These are phyloP conservation scores for Leptonema lineaticorne DNA, from an alignment of 1,140 invertebrate species.

Conservation along the genomic window DNA sequence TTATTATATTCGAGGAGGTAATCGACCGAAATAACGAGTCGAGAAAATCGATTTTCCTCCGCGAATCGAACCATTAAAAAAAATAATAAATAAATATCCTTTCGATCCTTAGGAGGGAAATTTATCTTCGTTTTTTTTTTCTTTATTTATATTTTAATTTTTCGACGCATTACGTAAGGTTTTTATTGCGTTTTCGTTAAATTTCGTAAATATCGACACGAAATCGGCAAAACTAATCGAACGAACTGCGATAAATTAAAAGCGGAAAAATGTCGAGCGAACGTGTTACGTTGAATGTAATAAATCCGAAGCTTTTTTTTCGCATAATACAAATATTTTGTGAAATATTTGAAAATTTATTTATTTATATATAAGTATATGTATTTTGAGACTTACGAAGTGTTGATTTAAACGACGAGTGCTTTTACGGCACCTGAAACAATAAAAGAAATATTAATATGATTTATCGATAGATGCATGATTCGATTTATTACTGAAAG, in stretches of 20 bases:
- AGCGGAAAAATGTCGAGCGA: neutral
- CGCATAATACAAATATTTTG: too few relatives aligned
- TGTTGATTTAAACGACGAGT: too few relatives aligned
- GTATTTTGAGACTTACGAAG: too few relatives aligned
- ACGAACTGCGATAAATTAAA: neutral
- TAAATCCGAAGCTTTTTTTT: neutral
- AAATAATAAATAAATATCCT: too few relatives aligned
- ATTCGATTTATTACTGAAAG: neutral
- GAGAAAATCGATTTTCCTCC: constrained; percentile 15
- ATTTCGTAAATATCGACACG: constrained; percentile 7
- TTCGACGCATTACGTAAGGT: neutral
- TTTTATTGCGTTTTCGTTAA: neutral
- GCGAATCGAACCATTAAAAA: too few relatives aligned
- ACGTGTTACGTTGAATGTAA: too few relatives aligned
- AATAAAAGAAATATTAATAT: neutral
- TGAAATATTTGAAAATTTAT: too few relatives aligned
- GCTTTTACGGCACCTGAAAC: neutral
- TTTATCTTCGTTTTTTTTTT: neutral
- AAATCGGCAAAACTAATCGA: constrained; percentile 17
- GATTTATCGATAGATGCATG: neutral
- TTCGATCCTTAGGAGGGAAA: neutral
- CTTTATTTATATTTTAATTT: neutral
- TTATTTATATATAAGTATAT: too few relatives aligned
- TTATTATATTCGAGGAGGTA: too few relatives aligned
- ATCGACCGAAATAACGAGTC: neutral